Evolutionary conservation across 2,797 vertebrate genomes (phyloP).

Genomic region (Nyctibius grandis): DNA sequence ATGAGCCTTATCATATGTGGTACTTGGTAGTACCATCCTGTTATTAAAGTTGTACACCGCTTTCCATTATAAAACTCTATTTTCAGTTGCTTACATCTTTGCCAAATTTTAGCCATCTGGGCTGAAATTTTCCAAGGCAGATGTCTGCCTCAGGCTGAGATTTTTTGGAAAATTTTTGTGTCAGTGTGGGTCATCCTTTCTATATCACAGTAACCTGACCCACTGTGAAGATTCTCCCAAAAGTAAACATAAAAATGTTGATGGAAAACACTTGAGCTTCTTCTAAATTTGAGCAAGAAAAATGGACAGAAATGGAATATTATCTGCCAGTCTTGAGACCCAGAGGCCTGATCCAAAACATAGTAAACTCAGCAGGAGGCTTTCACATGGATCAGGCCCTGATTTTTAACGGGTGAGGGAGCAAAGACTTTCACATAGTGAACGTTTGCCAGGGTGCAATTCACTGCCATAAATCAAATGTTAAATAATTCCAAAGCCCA

Average conservation of each 20-base stretch:
- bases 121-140: not conserved
- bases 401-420: conserved; percentile 22
- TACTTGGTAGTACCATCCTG: not conserved
- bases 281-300: conserved; percentile 11
- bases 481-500: conserved; percentile 27
- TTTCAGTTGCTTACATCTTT: not conserved
- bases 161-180: not conserved
- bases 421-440: not conserved
- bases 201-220: conserved; percentile 15
- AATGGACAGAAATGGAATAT: not conserved
- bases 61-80: not conserved
- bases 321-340: not conserved
- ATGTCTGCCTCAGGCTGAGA: not conserved
- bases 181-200: conserved; percentile 4
- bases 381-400: conserved; percentile 2
- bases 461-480: conserved; percentile 22
- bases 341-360: not conserved
- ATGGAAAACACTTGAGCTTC: conserved; percentile 20
- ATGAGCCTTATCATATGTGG: not conserved
- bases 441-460: not conserved
- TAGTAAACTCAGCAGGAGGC: conserved; percentile 15
- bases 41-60: not conserved
- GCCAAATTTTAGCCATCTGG: conserved; percentile 16
- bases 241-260: conserved; percentile 14
- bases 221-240: not conserved